Percentiles rank a stretch among this genome's conserved stretches.
phyloP scores from a whole-genome alignment of 2,888 invertebrate species.

The Formica aserva region DNA sequence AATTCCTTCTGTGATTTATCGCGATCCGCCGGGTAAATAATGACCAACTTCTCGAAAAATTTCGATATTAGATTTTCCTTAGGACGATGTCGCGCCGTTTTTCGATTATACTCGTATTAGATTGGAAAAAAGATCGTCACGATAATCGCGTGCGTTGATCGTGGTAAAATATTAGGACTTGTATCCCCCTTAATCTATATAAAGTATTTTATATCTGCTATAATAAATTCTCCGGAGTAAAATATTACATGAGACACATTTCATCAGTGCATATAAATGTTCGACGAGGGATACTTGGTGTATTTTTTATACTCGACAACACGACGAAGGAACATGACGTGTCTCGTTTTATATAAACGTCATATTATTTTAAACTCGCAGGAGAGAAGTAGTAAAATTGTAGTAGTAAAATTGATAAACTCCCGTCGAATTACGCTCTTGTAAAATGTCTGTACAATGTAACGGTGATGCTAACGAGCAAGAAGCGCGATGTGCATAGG shows the following conservation, averaged over 20 bases:
- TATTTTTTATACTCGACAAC: neutral
- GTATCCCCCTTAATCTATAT: neutral
- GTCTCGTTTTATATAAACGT: neutral
- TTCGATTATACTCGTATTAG: constrained; percentile 1
- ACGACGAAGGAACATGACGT: too few species aligned
- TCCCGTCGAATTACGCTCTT: constrained; percentile 12
- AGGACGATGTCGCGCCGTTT: neutral
- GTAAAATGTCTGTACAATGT: constrained; percentile 20
- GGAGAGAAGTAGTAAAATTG: neutral
- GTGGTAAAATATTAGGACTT: neutral
- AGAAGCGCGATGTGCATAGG: constrained; percentile 58
- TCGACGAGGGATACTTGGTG: neutral
- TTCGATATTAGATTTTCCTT: constrained; percentile 77
- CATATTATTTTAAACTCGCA: constrained; percentile 22
- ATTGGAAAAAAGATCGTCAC: neutral
- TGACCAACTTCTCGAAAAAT: constrained; percentile 80
- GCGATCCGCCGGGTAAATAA: constrained; percentile 80
- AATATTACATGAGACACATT: neutral
- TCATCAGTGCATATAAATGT: neutral
- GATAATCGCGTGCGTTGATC: neutral
- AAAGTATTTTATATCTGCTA: neutral
- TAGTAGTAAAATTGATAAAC: constrained; percentile 14
- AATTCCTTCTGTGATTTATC: constrained; percentile 83
- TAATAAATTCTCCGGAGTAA: neutral
- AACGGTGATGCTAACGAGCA: constrained; percentile 42